Percentiles rank a stretch among this genome's conserved stretches.
These are phyloP conservation scores for Sebastes oblongus DNA, from an alignment of 2,797 vertebrate genomes.

Conservation along the genomic window DNA sequence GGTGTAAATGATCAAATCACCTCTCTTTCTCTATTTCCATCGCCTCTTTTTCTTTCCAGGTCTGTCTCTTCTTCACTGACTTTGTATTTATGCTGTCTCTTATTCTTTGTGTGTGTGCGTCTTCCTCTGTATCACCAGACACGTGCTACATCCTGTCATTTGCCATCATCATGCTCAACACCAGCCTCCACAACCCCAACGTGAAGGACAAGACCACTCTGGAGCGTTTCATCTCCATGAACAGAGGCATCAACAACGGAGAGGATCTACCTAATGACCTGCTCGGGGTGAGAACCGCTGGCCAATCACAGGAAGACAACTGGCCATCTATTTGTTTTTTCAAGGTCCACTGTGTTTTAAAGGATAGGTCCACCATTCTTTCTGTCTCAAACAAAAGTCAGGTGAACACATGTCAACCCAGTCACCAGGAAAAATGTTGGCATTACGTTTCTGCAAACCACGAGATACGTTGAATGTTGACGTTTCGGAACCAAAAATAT, in stretches of 20 bases:
- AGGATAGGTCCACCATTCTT: background rate
- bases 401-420: background rate
- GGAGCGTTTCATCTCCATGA: slow-evolving; percentile 92
- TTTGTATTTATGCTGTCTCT: background rate
- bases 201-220: slow-evolving; percentile 92
- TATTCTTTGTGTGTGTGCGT: background rate
- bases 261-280: slow-evolving; percentile 84
- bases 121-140: slow-evolving; percentile 76
- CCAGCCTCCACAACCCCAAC: slow-evolving; percentile 94
- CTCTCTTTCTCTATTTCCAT: background rate
- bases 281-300: slow-evolving; percentile 79
- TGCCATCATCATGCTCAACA: slow-evolving; percentile 97
- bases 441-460: background rate
- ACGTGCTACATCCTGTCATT: slow-evolving; percentile 96
- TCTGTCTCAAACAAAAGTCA: background rate
- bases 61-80: background rate
- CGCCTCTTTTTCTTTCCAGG: background rate
- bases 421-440: background rate
- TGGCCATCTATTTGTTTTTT: background rate
- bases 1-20: background rate
- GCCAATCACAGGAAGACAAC: background rate
- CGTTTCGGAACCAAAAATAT: too few species aligned
- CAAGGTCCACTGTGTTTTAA: background rate
- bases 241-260: slow-evolving; percentile 91
- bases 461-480: background rate